Conservation (phyloP, 2,113 vertebrate species). For the Otis tarda region DNA sequence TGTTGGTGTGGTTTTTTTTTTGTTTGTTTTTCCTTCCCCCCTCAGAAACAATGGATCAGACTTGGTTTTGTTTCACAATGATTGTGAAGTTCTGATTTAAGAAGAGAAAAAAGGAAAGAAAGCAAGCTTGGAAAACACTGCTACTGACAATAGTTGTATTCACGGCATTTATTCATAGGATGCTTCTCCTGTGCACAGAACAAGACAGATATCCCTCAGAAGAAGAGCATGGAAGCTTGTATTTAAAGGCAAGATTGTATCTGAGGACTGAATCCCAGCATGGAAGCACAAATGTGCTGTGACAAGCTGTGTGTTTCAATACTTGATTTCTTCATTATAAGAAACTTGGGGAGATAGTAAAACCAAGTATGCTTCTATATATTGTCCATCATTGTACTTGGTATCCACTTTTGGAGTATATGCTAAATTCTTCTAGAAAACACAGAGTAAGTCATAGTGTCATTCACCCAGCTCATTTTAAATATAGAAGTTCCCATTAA, state of each 20-base stretch:
- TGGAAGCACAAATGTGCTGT: not conserved
- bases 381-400: not conserved
- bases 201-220: rapidly evolving
- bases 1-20: not conserved
- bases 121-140: not conserved
- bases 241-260: not conserved
- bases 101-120: not conserved
- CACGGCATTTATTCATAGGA: not conserved
- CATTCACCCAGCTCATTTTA: not conserved
- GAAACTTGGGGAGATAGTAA: not conserved
- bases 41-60: not conserved
- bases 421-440: not conserved
- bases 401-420: not conserved
- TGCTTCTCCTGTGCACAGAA: not conserved
- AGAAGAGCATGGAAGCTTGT: not conserved
- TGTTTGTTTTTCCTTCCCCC: not conserved
- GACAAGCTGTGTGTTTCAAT: not conserved
- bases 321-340: not conserved
- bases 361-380: not conserved
- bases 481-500: not conserved
- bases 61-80: not conserved
- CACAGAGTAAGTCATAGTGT: not conserved
- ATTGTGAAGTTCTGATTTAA: not conserved
- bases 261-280: not conserved
- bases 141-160: not conserved